Conservation (phyloP, 2,797 vertebrate species). For the Smutsia temminckii region DNA sequence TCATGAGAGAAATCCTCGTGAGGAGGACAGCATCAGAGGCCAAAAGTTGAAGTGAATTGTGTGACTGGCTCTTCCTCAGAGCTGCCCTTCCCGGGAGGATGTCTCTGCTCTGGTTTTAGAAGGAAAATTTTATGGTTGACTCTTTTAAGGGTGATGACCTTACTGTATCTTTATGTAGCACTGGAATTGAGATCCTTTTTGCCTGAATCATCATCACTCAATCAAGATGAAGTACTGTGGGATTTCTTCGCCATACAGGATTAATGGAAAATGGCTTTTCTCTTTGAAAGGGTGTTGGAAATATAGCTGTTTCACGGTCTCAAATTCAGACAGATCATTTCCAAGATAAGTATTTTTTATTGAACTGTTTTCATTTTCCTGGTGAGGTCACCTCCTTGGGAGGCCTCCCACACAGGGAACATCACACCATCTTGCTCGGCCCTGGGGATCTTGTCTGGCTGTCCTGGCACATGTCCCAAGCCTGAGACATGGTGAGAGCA, state of each 20-base stretch:
- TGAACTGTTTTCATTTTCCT: slow-evolving; percentile 69
- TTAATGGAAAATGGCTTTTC: slow-evolving; percentile 31
- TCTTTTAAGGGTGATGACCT: neutral
- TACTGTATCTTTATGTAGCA: neutral
- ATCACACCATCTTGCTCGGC: slow-evolving; percentile 51
- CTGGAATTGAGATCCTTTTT: neutral
- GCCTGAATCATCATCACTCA: neutral
- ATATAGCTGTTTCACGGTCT: slow-evolving; percentile 53
- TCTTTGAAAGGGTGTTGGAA: slow-evolving; percentile 69
- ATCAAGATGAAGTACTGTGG: neutral
- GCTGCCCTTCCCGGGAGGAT: neutral
- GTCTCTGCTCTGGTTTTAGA: slow-evolving; percentile 3
- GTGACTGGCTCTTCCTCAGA: neutral
- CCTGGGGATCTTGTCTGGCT: slow-evolving; percentile 68
- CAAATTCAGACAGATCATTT: slow-evolving; percentile 66
- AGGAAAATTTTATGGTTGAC: neutral
- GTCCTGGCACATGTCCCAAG: slow-evolving; percentile 41
- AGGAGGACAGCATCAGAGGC: neutral
- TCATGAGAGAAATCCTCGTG: neutral
- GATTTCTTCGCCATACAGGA: neutral
- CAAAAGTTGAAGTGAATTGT: neutral
- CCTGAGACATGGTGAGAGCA: slow-evolving; percentile 50
- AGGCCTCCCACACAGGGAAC: slow-evolving; percentile 59
- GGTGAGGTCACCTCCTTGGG: slow-evolving; percentile 62
- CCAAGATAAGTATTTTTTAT: slow-evolving; percentile 63